Evolutionary conservation across 2,888 invertebrate species (phyloP).

Genomic region (Polydrusus cervinus): DNA sequence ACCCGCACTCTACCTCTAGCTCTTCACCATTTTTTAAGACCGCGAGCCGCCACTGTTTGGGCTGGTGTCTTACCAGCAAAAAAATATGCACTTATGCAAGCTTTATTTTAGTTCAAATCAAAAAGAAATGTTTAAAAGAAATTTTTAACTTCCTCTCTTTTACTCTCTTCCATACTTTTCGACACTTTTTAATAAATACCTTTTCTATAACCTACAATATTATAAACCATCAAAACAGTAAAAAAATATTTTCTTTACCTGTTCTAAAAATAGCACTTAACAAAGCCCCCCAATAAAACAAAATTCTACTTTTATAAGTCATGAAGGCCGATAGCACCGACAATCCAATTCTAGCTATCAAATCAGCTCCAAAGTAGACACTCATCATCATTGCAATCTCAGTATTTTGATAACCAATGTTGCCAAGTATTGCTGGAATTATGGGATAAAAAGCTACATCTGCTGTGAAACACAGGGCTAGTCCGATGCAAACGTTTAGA

Average conservation of each 20-base stretch:
- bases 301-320: conserved; percentile 29
- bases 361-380: conserved; percentile 75
- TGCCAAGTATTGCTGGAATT: conserved; percentile 78
- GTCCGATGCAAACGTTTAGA: conserved; percentile 81
- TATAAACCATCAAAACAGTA: no score
- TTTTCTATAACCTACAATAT: neutral
- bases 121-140: no score
- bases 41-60: no score
- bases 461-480: conserved; percentile 79
- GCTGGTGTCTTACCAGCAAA: no score
- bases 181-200: no score
- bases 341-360: conserved; percentile 32
- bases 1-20: no score
- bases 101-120: no score
- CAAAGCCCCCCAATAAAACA: conserved; percentile 30
- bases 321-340: conserved; percentile 26
- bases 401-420: conserved; percentile 74
- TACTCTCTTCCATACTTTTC: no score
- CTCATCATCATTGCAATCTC: conserved; percentile 81
- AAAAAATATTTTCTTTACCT: conserved; percentile 5
- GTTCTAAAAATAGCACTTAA: conserved; percentile 33
- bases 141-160: no score
- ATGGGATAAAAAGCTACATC: conserved; percentile 82
- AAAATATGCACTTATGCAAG: no score
- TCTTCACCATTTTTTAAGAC: no score